Base-by-base conservation (phyloP, 1,140 invertebrate species). In the Drosophila littoralis region DNA sequence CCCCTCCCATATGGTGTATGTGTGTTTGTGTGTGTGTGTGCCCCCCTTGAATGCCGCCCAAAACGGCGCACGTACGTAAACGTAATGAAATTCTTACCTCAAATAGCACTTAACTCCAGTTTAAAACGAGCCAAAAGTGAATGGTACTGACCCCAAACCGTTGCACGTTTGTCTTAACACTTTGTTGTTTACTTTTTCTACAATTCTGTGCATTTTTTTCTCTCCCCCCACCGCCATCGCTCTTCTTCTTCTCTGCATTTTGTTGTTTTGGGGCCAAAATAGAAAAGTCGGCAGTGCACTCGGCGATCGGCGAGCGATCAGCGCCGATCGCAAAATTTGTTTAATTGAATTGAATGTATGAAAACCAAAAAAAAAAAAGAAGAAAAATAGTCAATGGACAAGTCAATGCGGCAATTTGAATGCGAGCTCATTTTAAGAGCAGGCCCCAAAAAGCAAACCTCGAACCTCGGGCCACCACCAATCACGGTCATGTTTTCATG, bases 61-160 rank as follows among this genome's bases (percentile, higher is more conserved):
- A 71, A 67, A 68, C 70, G 72, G 73, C 80, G 75, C 82, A 86
- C 82, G 83, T 86, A 86, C 82, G 78, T 81, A 84, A 81, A 81
- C 83, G 82, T 86, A 86, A 86, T 86, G 82, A 86, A 86, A 86
- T 86, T 88, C 83, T 89, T 88, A 88, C 83, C 84, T 88, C 83
- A 88, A 88, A 88, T 86, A 88, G 83, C 83, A 88, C 83, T 88
- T 88, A 88, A 88, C 84, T 88, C 84, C 83, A 86, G 82, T 88
- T 88, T 88, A 89, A 88, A 88, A 83, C 83, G 84, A 89, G 85
- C 80, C 85, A 86, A 88, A 88, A 88, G 83, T 88, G 83, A 88
- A 88, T 88, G 83, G 83, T 84, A 89, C 84, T 86, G 82, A 88
- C 83, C 83, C 83, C 83, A 88, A 88, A 89, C 84, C 83, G 80